Evolutionary conservation across 2,113 vertebrate genomes (phyloP).

Genomic region (Oxyruncus cristatus): DNA sequence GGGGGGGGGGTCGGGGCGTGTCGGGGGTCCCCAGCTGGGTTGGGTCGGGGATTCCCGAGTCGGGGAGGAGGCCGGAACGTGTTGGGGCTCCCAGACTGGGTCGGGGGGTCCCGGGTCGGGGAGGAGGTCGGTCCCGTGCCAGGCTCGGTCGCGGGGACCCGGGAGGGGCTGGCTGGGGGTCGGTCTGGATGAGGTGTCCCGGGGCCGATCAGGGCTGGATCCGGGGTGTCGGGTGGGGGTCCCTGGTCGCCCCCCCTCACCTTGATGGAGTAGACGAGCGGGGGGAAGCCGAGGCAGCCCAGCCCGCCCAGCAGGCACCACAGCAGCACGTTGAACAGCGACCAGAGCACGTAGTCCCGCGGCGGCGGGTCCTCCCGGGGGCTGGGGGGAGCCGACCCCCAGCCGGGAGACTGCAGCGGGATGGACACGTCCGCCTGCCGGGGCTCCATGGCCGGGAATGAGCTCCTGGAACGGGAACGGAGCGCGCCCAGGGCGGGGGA

Average conservation of each 20-base stretch:
- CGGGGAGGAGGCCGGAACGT: background rate
- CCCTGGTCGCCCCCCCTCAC: background rate
- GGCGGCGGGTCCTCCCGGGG: background rate
- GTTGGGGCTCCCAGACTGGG: background rate
- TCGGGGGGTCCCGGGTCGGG: too few species aligned
- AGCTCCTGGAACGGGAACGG: background rate
- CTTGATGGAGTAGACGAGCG: background rate
- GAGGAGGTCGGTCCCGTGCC: too few species aligned
- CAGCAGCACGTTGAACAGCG: background rate
- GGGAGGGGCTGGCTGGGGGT: background rate
- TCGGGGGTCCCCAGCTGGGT: background rate
- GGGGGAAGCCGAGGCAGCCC: constrained; percentile 9
- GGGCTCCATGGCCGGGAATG: background rate
- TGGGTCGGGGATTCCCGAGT: background rate
- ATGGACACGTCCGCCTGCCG: background rate
- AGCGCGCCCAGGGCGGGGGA: background rate
- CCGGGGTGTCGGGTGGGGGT: background rate
- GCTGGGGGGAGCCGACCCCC: background rate
- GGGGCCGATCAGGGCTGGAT: background rate
- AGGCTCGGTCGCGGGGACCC: background rate
- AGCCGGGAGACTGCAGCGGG: background rate
- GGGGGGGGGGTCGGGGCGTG: background rate
- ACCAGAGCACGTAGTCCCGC: background rate
- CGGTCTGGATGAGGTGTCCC: background rate
- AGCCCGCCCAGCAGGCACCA: background rate